Base-by-base conservation (phyloP, 1,140 invertebrate genomes). In the Cydia strobilella region DNA sequence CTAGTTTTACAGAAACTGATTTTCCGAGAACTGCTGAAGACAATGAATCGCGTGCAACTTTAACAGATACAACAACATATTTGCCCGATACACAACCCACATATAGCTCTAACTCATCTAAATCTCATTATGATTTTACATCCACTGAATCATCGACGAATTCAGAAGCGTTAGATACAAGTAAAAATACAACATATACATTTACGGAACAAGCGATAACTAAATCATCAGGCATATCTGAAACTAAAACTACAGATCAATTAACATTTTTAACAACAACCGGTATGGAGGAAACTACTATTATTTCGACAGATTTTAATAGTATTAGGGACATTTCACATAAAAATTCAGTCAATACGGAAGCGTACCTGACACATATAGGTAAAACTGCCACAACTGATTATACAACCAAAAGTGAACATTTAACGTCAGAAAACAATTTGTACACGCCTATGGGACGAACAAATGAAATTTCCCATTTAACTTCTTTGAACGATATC, bases 171-270 rank as follows among this genome's bases (percentile, higher is more conserved):
- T 59, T 59, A 18, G 54, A 59, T 23, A n/a, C n/a, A 59, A 59
- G 13, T n/a, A n/a, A 9, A 23, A 59, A 18, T 10, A 59, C 42
- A 45, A 45, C 10, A 45, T 45, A 45, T 45, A 45, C 3, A 23
- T 20, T 59, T 59, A 5, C 54, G 6, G 20, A 59, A 59, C 18
- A 59, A 20, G 15, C 54, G 18, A 59, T 10, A 59, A 59, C 20
- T 10, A n/a, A 59, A 59, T 59, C 10, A 54, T 9, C n/a, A 54
- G 51, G 20, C 15, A 18, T 18, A 54, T 18, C 15, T 54, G 15
- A 54, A n/a, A 54, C n/a, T 54, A 54, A n/a, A 54, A 54, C 51
- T 7, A 54, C 51, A n/a, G 51, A 54, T 54, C 15, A 54, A 54
- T 54, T 54, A 59, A 59, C 7, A 23, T 10, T 23, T 59, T 59